Conservation (phyloP, 2,113 vertebrate species). For the Chrysemys picta region DNA sequence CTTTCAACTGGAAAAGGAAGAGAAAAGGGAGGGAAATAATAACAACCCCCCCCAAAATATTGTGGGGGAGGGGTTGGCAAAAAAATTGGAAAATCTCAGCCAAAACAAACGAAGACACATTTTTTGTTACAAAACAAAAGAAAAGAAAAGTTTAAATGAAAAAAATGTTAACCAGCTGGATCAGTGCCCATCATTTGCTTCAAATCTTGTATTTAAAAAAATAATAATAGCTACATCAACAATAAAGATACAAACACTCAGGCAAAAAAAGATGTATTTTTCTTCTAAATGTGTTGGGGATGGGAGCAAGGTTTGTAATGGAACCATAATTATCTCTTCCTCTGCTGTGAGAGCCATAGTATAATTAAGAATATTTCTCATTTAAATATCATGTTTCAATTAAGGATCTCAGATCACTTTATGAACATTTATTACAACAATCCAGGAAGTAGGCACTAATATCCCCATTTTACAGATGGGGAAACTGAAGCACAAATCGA, state of each 20-base stretch:
- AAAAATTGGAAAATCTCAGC: neutral
- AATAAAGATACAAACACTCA: neutral
- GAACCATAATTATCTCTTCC: neutral
- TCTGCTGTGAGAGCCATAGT: neutral
- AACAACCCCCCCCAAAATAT: neutral
- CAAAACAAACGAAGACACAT: fast-evolving
- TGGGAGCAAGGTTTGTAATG: neutral
- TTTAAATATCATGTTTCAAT: neutral
- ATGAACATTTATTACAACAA: neutral
- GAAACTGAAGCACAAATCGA: neutral
- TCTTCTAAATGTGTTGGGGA: neutral
- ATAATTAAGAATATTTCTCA: neutral
- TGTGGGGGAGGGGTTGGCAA: neutral
- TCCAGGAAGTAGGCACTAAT: neutral
- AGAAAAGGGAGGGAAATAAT: neutral
- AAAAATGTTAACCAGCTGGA: no score
- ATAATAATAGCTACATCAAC: neutral
- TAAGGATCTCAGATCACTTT: neutral
- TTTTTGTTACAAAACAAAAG: neutral
- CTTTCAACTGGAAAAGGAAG: neutral
- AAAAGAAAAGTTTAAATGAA: fast-evolving
- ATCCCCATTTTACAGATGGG: neutral
- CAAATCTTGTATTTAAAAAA: fast-evolving
- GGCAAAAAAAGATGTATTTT: neutral
- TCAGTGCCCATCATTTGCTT: neutral